phyloP scores from a whole-genome alignment of 2,113 vertebrate genomes.

The Lamprotornis superbus region DNA sequence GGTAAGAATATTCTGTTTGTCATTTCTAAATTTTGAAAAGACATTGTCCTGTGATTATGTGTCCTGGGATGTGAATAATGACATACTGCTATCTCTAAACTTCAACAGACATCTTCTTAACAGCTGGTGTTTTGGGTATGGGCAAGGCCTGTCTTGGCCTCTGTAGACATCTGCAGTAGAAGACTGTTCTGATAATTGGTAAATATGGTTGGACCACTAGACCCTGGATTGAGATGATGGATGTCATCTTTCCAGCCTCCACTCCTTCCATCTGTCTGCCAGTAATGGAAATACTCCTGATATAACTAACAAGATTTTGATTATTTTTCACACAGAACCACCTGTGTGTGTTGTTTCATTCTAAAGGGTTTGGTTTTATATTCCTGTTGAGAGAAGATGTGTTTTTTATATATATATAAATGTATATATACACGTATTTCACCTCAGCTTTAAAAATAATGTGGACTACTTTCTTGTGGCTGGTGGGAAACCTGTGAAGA shows the following conservation, averaged over 20 bases:
- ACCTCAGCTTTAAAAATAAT: background rate
- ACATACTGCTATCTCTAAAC: background rate
- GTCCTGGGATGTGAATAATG: background rate
- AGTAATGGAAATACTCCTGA: background rate
- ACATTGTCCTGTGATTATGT: background rate
- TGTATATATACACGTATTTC: background rate
- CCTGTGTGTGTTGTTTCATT: background rate
- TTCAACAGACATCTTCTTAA: background rate
- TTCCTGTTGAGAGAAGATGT: background rate
- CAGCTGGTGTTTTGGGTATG: background rate
- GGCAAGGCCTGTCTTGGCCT: background rate
- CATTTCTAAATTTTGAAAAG: background rate
- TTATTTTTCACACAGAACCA: background rate
- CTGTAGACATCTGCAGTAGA: background rate
- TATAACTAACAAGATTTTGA: background rate
- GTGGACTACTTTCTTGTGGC: background rate
- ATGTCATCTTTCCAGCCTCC: accelerated
- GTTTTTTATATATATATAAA: background rate
- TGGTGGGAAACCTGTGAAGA: background rate
- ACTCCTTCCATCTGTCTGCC: background rate
- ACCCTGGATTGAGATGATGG: background rate
- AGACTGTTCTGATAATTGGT: background rate
- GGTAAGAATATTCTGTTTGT: background rate
- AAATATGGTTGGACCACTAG: background rate
- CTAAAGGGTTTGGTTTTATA: background rate